Evolutionary conservation across 2,888 invertebrate species (phyloP).

Genomic region (Leptodirus hochenwartii): DNA sequence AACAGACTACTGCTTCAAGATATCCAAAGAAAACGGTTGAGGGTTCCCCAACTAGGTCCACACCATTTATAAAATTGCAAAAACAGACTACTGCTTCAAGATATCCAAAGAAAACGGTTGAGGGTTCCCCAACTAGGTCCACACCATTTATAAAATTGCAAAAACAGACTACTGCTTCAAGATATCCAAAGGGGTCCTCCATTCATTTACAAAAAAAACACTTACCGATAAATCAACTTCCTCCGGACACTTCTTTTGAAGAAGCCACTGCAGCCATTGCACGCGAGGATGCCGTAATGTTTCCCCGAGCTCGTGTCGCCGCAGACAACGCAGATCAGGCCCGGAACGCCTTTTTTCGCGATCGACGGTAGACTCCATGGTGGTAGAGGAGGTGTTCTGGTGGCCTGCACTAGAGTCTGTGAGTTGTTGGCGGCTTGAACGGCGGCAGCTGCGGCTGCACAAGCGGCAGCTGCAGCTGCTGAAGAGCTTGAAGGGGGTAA

Average conservation of each 20-base stretch:
- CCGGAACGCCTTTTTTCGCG: conserved; percentile 41
- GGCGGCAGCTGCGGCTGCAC: conserved; percentile 32
- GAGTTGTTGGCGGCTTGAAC: conserved; percentile 35
- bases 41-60: no score
- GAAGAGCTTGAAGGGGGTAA: conserved; percentile 33
- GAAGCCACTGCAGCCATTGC: conserved; percentile 98
- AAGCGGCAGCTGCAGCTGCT: conserved; percentile 24
- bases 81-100: no score
- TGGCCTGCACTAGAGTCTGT: conserved; percentile 43
- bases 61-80: no score
- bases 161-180: no score
- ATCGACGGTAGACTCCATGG: conserved; percentile 27
- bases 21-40: no score
- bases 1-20: no score
- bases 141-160: no score
- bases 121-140: no score
- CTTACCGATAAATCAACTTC: conserved; percentile 90
- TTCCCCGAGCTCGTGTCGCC: conserved; percentile 95
- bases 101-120: no score
- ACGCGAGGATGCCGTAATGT: conserved; percentile 94
- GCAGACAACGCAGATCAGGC: conserved; percentile 88
- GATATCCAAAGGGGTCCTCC: no score
- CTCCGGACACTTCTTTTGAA: conserved; percentile 93
- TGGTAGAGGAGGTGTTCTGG: conserved; percentile 41
- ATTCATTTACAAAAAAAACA: conserved; percentile 3